A percentile compares a stretch with the other conserved stretches of the same genome.
These are phyloP conservation scores for Tinea trinotella DNA, from an alignment of 2,888 invertebrate genomes.

Conservation along the genomic window DNA sequence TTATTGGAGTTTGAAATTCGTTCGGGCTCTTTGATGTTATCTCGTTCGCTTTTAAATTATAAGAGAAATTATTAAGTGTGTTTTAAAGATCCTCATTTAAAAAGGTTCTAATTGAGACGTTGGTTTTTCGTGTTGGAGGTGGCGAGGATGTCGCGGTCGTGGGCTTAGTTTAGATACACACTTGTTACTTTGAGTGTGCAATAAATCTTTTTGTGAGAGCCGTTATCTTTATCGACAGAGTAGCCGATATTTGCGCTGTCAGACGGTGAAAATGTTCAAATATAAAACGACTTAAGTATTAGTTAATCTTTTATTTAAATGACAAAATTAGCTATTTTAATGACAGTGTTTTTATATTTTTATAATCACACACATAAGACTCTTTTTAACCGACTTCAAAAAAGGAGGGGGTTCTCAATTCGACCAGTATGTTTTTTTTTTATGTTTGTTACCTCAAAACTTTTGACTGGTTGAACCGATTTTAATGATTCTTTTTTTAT, in stretches of 20 bases:
- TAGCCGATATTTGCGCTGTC: conserved; percentile 57
- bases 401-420: too few species aligned
- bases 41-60: conserved; percentile 8
- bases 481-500: too few species aligned
- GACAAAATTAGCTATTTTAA: too few species aligned
- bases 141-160: background rate
- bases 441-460: too few species aligned
- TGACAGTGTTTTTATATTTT: too few species aligned
- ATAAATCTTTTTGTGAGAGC: conserved; percentile 60
- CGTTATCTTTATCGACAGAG: conserved; percentile 46
- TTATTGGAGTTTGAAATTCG: background rate
- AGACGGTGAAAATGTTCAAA: conserved; percentile 45
- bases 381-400: too few species aligned
- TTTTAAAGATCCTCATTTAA: background rate
- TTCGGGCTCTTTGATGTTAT: conserved; percentile 7
- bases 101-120: conserved; percentile 13
- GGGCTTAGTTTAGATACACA: conserved; percentile 13
- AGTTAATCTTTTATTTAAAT: conserved; percentile 32
- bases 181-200: conserved; percentile 38
- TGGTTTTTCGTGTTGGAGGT: background rate
- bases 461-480: too few species aligned
- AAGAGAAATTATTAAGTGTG: background rate
- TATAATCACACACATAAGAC: too few species aligned
- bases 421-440: too few species aligned
- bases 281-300: conserved; percentile 53